Evolutionary conservation across 2,113 vertebrate species (phyloP).

Genomic region (Macquaria australasica): DNA sequence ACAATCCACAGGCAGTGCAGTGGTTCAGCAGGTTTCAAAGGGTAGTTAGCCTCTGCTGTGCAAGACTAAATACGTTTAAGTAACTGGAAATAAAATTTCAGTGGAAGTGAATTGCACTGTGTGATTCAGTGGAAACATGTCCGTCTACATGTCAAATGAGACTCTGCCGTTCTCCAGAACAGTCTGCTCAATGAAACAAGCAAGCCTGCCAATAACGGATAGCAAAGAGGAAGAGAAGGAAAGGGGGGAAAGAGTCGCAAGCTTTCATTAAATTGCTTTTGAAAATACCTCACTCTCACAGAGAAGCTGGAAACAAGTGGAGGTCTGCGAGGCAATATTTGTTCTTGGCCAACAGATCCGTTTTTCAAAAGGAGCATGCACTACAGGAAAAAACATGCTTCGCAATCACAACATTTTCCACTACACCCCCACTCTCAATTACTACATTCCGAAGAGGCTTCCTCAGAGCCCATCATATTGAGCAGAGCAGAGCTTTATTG

Average conservation of each 20-base stretch:
- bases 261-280: conserved; percentile 63
- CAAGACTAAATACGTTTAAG: conserved; percentile 54
- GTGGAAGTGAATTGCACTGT: conserved; percentile 50
- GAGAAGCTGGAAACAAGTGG: conserved; percentile 53
- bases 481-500: conserved; percentile 67
- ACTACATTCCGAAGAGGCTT: conserved; percentile 67
- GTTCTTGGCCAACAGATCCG: conserved; percentile 59
- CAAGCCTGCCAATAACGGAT: conserved; percentile 35
- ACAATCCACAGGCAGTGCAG: conserved; percentile 36
- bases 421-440: conserved; percentile 65
- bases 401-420: conserved; percentile 65
- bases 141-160: conserved; percentile 60
- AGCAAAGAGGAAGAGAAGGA: conserved; percentile 35
- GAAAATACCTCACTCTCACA: conserved; percentile 40
- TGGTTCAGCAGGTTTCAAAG: conserved; percentile 3
- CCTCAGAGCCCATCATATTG: conserved; percentile 65
- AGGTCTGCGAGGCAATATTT: conserved; percentile 37
- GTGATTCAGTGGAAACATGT: conserved; percentile 73
- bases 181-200: conserved; percentile 46
- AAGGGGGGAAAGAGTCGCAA: conserved; percentile 26
- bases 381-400: conserved; percentile 56
- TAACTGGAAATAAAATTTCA: conserved; percentile 56
- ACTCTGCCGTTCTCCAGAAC: conserved; percentile 40
- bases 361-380: conserved; percentile 57
- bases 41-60: conserved; percentile 31